Evolutionary conservation across 2,113 vertebrate species (phyloP), one percentile per base, ranked within the genome.

Genomic region (Microtus oregoni): DNA sequence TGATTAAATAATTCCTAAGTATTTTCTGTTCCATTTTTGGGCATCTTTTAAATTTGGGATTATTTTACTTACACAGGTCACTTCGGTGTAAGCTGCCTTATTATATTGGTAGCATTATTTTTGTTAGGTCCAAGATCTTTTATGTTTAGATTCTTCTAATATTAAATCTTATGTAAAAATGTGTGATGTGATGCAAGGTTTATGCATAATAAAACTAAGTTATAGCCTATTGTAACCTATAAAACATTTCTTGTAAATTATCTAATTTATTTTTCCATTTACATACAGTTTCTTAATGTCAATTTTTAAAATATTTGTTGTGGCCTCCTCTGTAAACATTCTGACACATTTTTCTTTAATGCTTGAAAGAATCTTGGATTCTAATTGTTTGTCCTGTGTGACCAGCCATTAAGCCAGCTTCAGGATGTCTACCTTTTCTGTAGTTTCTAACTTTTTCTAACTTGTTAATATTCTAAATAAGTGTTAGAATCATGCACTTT

Each of bases 191-290:
- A 95, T 98, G 95, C 94, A 97, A 98, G 98, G 97, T 98, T 97
- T 97, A 98, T 97, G 98, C 97, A 93, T 94, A 95, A 90, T 52
- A 96, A 97, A 15, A 97, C 95, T 98, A 98, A 98, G 97, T 70
- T 96, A 96, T 98, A 97, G 75, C 90, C 96, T 98, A 89, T 96
- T 98, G 92, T 98, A 98, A 98, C 96, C 98, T 98, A 77, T 98
- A 98, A 98, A 96, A 96, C 97, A 98, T 96, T 96, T 98, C 97
- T 97, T 99, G 98, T 98, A 98, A 98, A 98, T 98, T 79, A 96
- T 96, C 98, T 98, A 98, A 98, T 98, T 99, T 99, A 98, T 99
- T 98, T 98, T 96, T 98, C 98, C 97, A 96, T 98, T 98, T 97
- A 96, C 98, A 98, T 98, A 98, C 96, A 98, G 97, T 98, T 98